Conservation (phyloP, 1,140 invertebrate genomes). For the Camponotus floridanus region DNA sequence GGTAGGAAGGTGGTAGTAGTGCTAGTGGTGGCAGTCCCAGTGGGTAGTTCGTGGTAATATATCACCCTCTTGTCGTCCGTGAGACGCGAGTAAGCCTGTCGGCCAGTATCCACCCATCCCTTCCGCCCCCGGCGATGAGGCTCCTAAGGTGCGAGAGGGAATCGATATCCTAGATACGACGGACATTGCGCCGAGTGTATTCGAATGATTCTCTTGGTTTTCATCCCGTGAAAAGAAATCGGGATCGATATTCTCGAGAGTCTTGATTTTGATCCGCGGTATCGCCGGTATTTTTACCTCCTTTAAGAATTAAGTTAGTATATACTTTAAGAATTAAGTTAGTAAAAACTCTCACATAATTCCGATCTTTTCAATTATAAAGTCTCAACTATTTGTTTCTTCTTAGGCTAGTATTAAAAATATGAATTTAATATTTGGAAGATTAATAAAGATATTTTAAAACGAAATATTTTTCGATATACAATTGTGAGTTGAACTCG, state of each 20-base stretch:
- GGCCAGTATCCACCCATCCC: slow-evolving; percentile 77
- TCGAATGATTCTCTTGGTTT: slow-evolving; percentile 34
- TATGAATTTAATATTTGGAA: neutral
- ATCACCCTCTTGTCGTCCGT: slow-evolving; percentile 85
- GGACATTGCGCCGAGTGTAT: slow-evolving; percentile 56
- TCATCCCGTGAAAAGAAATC: slow-evolving; percentile 43
- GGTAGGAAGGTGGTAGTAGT: slow-evolving; percentile 16
- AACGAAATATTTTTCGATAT: neutral
- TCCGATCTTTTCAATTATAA: neutral
- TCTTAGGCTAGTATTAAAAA: neutral
- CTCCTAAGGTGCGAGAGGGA: slow-evolving; percentile 69
- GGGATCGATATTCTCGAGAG: slow-evolving; percentile 31
- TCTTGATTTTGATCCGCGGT: neutral
- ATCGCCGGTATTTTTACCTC: slow-evolving; percentile 5
- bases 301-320: neutral
- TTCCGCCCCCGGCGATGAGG: slow-evolving; percentile 38
- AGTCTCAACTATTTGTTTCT: neutral
- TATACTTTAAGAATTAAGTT: neutral
- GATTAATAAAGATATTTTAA: neutral
- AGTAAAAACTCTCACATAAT: neutral
- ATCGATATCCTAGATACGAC: slow-evolving; percentile 73
- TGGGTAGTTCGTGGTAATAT: slow-evolving; percentile 77
- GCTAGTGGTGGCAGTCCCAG: slow-evolving; percentile 55
- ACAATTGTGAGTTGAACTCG: neutral
- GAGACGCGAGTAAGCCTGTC: slow-evolving; percentile 81